These are phyloP conservation scores for Nannoperca australis DNA, from an alignment of 2,797 vertebrate genomes.

Conservation along the genomic window DNA sequence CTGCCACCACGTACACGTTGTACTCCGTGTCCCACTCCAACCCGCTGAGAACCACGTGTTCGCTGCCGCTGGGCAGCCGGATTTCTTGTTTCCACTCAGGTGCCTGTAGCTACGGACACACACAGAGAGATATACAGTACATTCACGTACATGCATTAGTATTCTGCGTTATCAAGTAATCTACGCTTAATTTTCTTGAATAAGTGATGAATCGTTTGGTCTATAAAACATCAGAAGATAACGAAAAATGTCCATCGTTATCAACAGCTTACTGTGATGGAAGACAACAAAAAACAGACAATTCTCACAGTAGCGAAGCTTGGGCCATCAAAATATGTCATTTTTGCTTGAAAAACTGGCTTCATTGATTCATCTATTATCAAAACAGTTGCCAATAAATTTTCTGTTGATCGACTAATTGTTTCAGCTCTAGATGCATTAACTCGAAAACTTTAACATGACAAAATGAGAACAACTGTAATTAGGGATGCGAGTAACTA, in stretches of 20 bases:
- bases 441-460: not conserved
- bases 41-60: slow-evolving; percentile 88
- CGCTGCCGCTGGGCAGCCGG: slow-evolving; percentile 88
- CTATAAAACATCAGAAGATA: not conserved
- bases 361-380: not conserved
- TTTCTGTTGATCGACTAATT: not conserved
- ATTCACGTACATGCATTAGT: too few relatives aligned
- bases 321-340: not conserved
- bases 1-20: slow-evolving; percentile 91
- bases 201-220: not conserved
- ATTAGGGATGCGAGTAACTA: not conserved
- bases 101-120: slow-evolving; percentile 84
- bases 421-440: not conserved
- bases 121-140: not conserved
- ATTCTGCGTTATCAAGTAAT: not conserved
- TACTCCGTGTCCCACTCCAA: slow-evolving; percentile 97
- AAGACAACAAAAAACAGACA: not conserved
- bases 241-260: not conserved
- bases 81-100: slow-evolving; percentile 94
- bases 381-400: not conserved
- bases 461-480: not conserved
- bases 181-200: not conserved
- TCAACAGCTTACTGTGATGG: not conserved
- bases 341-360: not conserved
- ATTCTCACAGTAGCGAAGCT: not conserved